Base-by-base conservation (phyloP, 1,140 invertebrate genomes). In the Zaprionus capensis region DNA sequence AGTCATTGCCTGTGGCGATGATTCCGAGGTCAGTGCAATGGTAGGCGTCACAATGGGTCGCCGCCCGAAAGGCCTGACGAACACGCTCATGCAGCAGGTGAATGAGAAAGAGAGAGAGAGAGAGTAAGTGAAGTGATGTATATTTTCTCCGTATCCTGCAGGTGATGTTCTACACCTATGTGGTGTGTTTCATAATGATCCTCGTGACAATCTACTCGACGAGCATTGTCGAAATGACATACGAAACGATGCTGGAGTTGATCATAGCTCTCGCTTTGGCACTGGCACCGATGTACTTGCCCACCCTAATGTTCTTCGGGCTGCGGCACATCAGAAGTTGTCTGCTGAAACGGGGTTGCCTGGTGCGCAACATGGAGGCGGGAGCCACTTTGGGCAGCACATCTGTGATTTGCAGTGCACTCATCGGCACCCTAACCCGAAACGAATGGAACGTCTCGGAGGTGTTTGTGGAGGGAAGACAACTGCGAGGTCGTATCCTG, bases 1-100 rank as follows among this genome's bases (percentile, higher is more conserved):
- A 22, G 84, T 82, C n/a, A 83, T 88, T 44, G 81, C 78, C 0
- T 83, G 81, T 31, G 84, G 84, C 2, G 56, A 55, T 62, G 17
- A 81, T 2, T 44, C 84, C 1, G 81, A 84, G 9, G 53, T 79
- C 1, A 84, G 84, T 0, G 31, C 22, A 20, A 71, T 84, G 75
- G 56, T 58, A 2, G 41, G 41, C 0, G n/a, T 73, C 1, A 74
- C 65, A 51, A 76, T 79, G 65, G 22, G 38, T 9, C 9, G 24
- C 1, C 61, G 80, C n/a, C 71, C 69, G 0, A 1, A 0, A 0
- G 73, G 46, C 38, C 31, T 81, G 28, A 22, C 57, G 0, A 17
- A 28, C 1, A 66, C 24, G 5, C 61, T 81, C n/a, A 46, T 72
- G 4, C 31, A 22, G 0, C 80, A 88, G 61, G 80, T 87, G 1